phyloP scores from a whole-genome alignment of 1,140 invertebrate species.

The Choristoneura fumiferana region DNA sequence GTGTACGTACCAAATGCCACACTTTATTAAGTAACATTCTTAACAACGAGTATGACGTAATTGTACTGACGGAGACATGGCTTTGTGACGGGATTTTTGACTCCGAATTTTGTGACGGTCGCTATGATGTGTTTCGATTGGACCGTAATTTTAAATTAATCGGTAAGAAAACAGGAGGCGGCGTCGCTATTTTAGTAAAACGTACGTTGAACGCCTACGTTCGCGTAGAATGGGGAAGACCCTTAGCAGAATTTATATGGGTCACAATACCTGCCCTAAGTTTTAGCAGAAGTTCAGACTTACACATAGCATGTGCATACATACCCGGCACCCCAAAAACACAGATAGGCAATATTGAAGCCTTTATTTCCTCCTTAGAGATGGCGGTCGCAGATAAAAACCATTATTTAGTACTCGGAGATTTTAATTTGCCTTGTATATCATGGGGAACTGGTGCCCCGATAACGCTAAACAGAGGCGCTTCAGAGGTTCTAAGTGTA shows the following conservation, averaged over 20 bases:
- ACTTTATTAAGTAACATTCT: slow-evolving; percentile 1
- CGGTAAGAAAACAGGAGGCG: slow-evolving; percentile 1
- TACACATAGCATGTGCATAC: not conserved
- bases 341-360: not conserved
- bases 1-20: not conserved
- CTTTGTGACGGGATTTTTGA: slow-evolving; percentile 9
- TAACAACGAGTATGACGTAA: slow-evolving; percentile 10
- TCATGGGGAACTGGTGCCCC: slow-evolving; percentile 2
- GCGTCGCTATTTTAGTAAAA: not conserved
- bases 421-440: slow-evolving; percentile 24
- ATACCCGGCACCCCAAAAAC: not conserved
- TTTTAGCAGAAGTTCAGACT: not conserved
- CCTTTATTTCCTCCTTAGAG: not conserved
- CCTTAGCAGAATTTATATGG: not conserved
- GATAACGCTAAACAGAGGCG: not conserved
- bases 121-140: slow-evolving; percentile 14
- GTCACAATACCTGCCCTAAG: not conserved
- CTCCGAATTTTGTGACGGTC: slow-evolving; percentile 14
- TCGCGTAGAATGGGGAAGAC: not conserved
- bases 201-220: not conserved
- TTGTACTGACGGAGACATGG: slow-evolving; percentile 15
- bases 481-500: slow-evolving; percentile 10
- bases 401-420: slow-evolving; percentile 18
- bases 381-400: not conserved
- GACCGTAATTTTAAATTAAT: not conserved